These are phyloP conservation scores for Molorchus minor DNA, from an alignment of 2,888 invertebrate genomes.

Conservation along the genomic window DNA sequence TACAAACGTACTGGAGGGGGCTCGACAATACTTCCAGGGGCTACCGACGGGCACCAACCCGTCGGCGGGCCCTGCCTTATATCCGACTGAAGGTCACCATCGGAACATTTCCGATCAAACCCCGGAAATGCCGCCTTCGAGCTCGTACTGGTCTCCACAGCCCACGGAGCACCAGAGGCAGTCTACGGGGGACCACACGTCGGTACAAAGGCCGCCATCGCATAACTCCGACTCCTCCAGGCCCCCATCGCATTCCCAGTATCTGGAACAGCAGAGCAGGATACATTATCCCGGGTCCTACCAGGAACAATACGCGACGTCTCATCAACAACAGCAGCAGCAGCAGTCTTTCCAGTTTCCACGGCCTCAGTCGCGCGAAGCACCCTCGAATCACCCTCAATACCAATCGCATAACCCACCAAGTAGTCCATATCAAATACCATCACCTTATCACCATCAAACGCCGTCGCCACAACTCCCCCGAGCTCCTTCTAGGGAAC, in stretches of 20 bases:
- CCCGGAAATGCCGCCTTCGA: slow-evolving; percentile 45
- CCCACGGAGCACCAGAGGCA: slow-evolving; percentile 31
- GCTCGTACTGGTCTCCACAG: slow-evolving; percentile 48
- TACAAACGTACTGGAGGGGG: slow-evolving; percentile 85
- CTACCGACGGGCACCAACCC: slow-evolving; percentile 68
- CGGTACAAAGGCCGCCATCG: slow-evolving; percentile 49
- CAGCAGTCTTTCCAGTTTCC: slow-evolving; percentile 47
- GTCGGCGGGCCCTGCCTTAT: slow-evolving; percentile 54
- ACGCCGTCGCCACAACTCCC: slow-evolving; percentile 39
- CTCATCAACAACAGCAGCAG: slow-evolving; percentile 34
- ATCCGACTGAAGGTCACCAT: slow-evolving; percentile 26
- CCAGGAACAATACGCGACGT: slow-evolving; percentile 28
- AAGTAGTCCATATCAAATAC: slow-evolving; percentile 33
- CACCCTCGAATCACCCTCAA: slow-evolving; percentile 44
- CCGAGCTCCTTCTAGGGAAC: slow-evolving; percentile 43
- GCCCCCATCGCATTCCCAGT: slow-evolving; percentile 39
- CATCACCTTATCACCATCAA: slow-evolving; percentile 39
- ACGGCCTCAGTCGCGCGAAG: slow-evolving; percentile 49
- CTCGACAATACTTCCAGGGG: slow-evolving; percentile 85
- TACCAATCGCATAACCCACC: slow-evolving; percentile 44
- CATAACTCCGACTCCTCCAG: slow-evolving; percentile 44
- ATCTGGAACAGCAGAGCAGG: slow-evolving; percentile 33
- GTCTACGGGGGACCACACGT: slow-evolving; percentile 42
- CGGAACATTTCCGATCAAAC: slow-evolving; percentile 40
- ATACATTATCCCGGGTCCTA: slow-evolving; percentile 36